A percentile compares a stretch with the other conserved stretches of the same genome.
Evolutionary conservation across 2,888 invertebrate genomes (phyloP).

Genomic region (Chloroclysta siterata): DNA sequence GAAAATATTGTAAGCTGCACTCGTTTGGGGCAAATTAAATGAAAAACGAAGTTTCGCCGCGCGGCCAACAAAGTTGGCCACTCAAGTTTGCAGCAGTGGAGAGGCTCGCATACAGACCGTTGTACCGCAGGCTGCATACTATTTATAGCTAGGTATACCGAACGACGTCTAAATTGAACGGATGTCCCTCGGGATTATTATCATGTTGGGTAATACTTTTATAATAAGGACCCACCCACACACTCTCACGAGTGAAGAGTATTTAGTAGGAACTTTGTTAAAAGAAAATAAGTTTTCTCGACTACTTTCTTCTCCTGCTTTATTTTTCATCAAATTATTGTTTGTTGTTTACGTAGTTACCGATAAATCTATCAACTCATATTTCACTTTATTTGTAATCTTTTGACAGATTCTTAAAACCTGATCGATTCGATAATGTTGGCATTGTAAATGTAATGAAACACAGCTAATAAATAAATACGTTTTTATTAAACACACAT

Average conservation of each 20-base stretch:
- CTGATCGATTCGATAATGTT: neutral
- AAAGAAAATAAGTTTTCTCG: neutral
- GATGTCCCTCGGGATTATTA: conserved; percentile 16
- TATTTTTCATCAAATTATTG: neutral
- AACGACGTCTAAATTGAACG: conserved; percentile 20
- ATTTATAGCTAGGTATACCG: conserved; percentile 14
- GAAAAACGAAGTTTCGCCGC: conserved; percentile 80
- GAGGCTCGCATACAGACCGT: conserved; percentile 51
- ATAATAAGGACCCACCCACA: conserved; percentile 7
- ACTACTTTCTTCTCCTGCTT: neutral
- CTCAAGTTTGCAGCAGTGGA: conserved; percentile 72
- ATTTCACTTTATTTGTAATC: too few species aligned
- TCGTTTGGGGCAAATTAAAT: conserved; percentile 83
- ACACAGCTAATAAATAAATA: too few species aligned
- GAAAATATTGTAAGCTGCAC: conserved; percentile 82
- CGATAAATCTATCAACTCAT: too few species aligned
- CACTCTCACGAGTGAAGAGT: neutral
- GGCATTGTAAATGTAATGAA: too few species aligned
- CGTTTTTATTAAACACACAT: too few species aligned
- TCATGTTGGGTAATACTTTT: conserved; percentile 17
- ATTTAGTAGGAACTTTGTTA: neutral
- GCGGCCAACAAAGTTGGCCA: conserved; percentile 76
- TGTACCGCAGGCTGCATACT: conserved; percentile 44
- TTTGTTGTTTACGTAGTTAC: too few species aligned
- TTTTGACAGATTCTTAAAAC: too few species aligned